These are phyloP conservation scores for Florisuga fusca DNA, from an alignment of 2,797 vertebrate genomes.

Conservation along the genomic window DNA sequence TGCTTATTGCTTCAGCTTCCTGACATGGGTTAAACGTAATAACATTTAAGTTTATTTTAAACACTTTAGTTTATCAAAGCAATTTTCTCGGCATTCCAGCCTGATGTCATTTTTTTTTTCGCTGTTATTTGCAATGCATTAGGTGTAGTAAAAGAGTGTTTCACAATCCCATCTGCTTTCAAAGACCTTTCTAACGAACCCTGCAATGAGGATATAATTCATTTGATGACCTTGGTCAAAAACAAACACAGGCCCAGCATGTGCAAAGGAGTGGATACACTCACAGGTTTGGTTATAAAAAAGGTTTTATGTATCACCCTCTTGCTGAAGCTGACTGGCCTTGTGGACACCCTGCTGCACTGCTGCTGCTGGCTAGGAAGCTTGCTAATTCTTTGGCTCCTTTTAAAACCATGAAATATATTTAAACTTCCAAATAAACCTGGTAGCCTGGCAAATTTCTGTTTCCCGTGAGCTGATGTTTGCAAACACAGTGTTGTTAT, in stretches of 20 bases:
- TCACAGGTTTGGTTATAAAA: slow-evolving; percentile 2
- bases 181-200: slow-evolving; percentile 37
- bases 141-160: slow-evolving; percentile 43
- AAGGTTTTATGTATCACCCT: background rate
- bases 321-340: background rate
- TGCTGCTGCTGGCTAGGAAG: background rate
- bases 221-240: slow-evolving; percentile 66
- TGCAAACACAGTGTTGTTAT: background rate
- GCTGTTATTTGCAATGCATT: slow-evolving; percentile 51
- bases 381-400: background rate
- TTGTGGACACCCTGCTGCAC: background rate
- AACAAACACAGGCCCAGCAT: slow-evolving; percentile 59
- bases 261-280: slow-evolving; percentile 18
- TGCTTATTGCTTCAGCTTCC: slow-evolving; percentile 35
- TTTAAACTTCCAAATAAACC: background rate
- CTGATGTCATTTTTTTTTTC: slow-evolving; percentile 56
- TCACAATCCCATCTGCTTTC: slow-evolving; percentile 58
- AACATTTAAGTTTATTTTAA: slow-evolving; percentile 55
- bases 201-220: slow-evolving; percentile 54
- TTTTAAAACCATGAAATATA: background rate
- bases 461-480: background rate
- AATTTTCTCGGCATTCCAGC: slow-evolving; percentile 56
- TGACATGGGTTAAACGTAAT: slow-evolving; percentile 8
- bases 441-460: background rate
- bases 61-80: slow-evolving; percentile 61